Conservation (phyloP, 2,888 invertebrate genomes). For the Meandrusa payeni region DNA sequence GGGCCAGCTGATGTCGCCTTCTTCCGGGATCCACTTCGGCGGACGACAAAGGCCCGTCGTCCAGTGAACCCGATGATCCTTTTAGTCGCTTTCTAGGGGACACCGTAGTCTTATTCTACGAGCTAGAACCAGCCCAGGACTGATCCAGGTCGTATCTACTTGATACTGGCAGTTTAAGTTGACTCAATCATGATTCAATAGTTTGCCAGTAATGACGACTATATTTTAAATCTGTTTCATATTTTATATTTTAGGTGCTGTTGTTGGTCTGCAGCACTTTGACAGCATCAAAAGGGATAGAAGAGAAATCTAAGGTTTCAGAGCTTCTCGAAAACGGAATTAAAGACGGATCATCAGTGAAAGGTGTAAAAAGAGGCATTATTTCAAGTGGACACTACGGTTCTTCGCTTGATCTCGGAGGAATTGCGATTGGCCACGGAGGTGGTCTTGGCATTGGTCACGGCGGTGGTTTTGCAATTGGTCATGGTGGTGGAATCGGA, state of each 20-base stretch:
- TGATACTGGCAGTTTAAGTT: no score
- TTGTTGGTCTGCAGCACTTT: slow-evolving; percentile 59
- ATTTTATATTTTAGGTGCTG: slow-evolving; percentile 53
- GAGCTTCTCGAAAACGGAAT: slow-evolving; percentile 61
- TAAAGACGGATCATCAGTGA: slow-evolving; percentile 54
- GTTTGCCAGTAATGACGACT: no score
- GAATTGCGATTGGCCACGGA: slow-evolving; percentile 19
- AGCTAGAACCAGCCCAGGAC: no score
- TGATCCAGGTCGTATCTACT: no score
- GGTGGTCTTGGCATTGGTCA: slow-evolving; percentile 16
- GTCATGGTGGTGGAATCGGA: slow-evolving; percentile 31
- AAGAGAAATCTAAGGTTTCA: slow-evolving; percentile 53
- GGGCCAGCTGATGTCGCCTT: no score
- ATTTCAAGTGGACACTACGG: slow-evolving; percentile 36
- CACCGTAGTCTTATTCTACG: no score
- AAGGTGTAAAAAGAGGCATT: slow-evolving; percentile 62
- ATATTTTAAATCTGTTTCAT: no score
- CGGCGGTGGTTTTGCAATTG: slow-evolving; percentile 24
- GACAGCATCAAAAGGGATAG: slow-evolving; percentile 55
- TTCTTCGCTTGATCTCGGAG: slow-evolving; percentile 31
- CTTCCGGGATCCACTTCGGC: no score
- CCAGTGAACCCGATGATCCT: no score
- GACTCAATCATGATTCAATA: no score
- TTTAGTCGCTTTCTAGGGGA: no score
- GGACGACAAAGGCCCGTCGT: no score